Evolutionary conservation across 92 coral and sea anemone genomes (phyloP), one percentile per base, ranked within the genome.

Genomic region (Blastomussa wellsi): DNA sequence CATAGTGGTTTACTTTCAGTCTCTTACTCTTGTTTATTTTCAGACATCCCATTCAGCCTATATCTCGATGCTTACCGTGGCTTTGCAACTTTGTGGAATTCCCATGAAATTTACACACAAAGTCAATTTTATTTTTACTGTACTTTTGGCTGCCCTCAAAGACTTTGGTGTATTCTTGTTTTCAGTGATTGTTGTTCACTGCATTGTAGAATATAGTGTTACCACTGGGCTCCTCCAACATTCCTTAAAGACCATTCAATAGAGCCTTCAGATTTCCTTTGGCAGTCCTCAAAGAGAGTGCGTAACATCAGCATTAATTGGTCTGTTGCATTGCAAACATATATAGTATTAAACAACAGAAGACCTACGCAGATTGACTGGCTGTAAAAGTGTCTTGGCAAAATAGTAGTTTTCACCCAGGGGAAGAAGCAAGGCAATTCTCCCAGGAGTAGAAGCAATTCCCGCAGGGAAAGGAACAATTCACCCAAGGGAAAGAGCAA

Each of bases 111-210:
- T 85, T 28, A 94, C 92, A 26, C 72, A 86, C 24, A 47, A 72
- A 73, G 55, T 94, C 20, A 92, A 92, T 79, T 87, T 76, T 76
- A 65, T 88, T 8, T 73, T 92, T 17, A 74, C 92, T 37, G 91
- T 93, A 36, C 44, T 90, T 24, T 31, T 85, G 51, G 72, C 79
- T 65, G 88, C 88, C 28, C 29, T 90, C 39, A 75, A 68, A 77
- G 98, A 94, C 88, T 78, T 94, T 78, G 89, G 89, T 5, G 69
- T 86, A 44, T 94, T 94, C 73, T 67, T 94, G 24, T 92, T 94
- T 86, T 83, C 82, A 10, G 75, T 77, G 31, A 39, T 84, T 37
- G 51, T 77, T 26, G 11, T 65, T 76, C 77, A 84, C 48, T 72
- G 67, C 17, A 20, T 37, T 48, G 88, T 84, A 17, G 73, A 83